Evolutionary conservation across 2,888 invertebrate species (phyloP), one percentile per base, ranked within the genome.

Genomic region (Stenurella melanura): DNA sequence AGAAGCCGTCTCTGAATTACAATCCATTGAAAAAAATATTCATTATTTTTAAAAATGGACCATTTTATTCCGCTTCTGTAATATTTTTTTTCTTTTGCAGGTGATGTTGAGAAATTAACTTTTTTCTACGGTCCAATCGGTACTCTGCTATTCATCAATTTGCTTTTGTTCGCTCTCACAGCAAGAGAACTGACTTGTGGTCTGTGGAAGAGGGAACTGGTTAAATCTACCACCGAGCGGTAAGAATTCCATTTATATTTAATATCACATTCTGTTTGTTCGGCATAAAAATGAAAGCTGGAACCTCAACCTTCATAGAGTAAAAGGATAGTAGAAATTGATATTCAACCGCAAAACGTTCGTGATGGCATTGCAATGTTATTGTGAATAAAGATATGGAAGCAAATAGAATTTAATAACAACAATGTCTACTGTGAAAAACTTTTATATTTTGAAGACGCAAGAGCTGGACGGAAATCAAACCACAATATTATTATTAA

Each of bases 111-210:
- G 89, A 94, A 96, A 78, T 92, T 96, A 81, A 94, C 95, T 7
- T 96, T 95, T 90, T 96, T 96, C 91, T 96, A 93, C 88, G 96
- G 95, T 9, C 96, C 96, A 10, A 93, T 97, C 81, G 96, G 96
- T 75, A 91, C 94, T 79, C 91, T 96, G 80, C 91, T 96, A 82
- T 92, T 94, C 83, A 92, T 96, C 81, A 96, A 96, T 89, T 91
- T 96, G 78, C 91, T 95, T 75, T 92, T 97, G 77, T 96, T 96
- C 90, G 92, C 93, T 38, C 94, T 95, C 79, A 96, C 96, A 50
- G 95, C 96, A 69, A 92, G 96, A 77, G 96, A 96, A 91, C 91
- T 96, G 83, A 96, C 96, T 21, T 96, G 96, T 88, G 96, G 96
- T 66, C 91, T 96, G 66, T 96, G 96, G 96, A 96, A 96, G 87